Evolutionary conservation across 2,113 vertebrate genomes (phyloP), one percentile per base, ranked within the genome.

Genomic region (Oxyruncus cristatus): DNA sequence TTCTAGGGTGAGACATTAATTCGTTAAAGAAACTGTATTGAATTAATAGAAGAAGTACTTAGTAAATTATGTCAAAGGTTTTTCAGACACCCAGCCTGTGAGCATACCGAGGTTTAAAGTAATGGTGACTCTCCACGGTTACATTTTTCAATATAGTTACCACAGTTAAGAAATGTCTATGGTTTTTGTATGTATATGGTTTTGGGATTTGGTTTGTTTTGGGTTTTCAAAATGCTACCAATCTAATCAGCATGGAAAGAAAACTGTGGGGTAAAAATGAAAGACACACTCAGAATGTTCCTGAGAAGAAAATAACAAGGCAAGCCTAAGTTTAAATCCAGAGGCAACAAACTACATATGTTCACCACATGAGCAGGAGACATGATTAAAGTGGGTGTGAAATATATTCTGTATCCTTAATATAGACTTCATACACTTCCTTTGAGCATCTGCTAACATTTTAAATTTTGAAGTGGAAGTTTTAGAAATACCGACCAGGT

Each of bases 401-500:
- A 95, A 95, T 55, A 42, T 93, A 28, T 58, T 93, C 44, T 80
- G 13, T 78, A 19, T 39, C 78, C 56, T 85, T 95, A 92, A 94
- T 92, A 85, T n/a, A 95, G 82, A 73, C 42, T 89, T 93, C 53
- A 13, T 58, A 39, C 30, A 66, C 42, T 89, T 91, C 65, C 78
- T 75, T 75, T 87, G 58, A 71, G 46, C 93, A 95, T 95, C 91
- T 95, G 95, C 46, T 96, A 92, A 35, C 79, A 82, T 88, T 94
- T 96, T 77, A 70, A 9, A 78, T 91, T 93, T 79, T 74, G 42
- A 94, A 90, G 73, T 70, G 49, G 59, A 88, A 85, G 32, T 61
- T 95, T 76, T 71, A 87, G 80, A 83, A 61, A 42, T 61, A 59
- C 17, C 63, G 81, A 83, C 79, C 71, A 93, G 77, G 50, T 88